Evolutionary conservation across 2,113 vertebrate genomes (phyloP), one percentile per base, ranked within the genome.

Genomic region (Zosterops lateralis): DNA sequence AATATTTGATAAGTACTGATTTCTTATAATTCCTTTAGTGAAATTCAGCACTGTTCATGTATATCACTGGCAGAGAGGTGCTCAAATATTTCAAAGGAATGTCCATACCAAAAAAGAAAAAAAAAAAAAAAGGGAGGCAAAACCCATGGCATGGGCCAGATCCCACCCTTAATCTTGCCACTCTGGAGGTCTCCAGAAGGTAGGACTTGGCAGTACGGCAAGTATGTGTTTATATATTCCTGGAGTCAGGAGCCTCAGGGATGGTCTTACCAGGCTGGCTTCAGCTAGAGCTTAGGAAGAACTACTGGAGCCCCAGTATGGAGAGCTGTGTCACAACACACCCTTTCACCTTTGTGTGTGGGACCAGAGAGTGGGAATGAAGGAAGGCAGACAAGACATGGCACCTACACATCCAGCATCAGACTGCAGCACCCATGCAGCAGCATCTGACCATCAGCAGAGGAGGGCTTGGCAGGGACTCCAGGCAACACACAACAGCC

Each of bases 221-320:
- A 36, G 34, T 9, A 17, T 36, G 9, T 7, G 9, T 76, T 26
- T 56, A 6, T 62, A 3, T 14, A 7, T 26, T 76, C 20, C 15
- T 34, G 22, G 48, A 60, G 34, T 72, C 51, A 58, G 42, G 20
- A 77, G 7, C 24, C 19, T 65, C 6, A 7, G 25, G 28, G 45
- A 45, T 48, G 40, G 15, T 79, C 26, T 51, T 24, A 24, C 1
- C 1, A 0, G 29, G 9, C 31, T 4, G 2, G 40, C 53, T 84
- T 66, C 40, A 84, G 44, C 14, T 19, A 51, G 34, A 74, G 5
- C 3, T 72, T 15, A 22, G 53, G 29, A 54, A 66, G 64, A 62
- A 12, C 47, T 42, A 22, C 47, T 73, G 54, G 38, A 86, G 11
- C 7, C 21, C 14, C 2, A 2, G 42, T 0, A 0, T 6, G 21